These are phyloP conservation scores for Nestor notabilis DNA, from an alignment of 2,113 vertebrate species.

Conservation along the genomic window DNA sequence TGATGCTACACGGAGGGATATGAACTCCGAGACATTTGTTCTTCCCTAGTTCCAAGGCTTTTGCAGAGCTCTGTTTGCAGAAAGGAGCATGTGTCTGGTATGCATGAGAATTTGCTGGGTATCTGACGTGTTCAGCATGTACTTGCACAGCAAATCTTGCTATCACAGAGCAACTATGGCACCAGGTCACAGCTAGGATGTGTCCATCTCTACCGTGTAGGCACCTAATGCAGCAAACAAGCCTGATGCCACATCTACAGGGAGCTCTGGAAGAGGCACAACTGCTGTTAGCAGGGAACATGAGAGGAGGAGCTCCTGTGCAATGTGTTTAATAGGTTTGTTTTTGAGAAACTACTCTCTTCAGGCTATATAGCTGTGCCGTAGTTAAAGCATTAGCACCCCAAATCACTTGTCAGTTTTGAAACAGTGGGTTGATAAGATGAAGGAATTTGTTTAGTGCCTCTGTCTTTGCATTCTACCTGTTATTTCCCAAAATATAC, in stretches of 20 bases:
- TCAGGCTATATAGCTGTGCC: neutral
- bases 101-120: fast-evolving
- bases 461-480: neutral
- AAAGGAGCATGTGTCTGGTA: fast-evolving
- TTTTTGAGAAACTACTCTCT: neutral
- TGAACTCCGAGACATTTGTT: neutral
- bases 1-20: neutral
- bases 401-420: neutral
- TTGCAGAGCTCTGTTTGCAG: neutral
- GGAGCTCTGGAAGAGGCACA: neutral
- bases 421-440: neutral
- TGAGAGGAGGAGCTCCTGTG: neutral
- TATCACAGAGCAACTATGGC: fast-evolving
- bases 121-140: fast-evolving
- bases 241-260: neutral
- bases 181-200: neutral
- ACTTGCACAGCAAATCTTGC: fast-evolving
- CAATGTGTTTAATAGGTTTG: neutral
- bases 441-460: neutral
- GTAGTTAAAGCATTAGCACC: neutral
- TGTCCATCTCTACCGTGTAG: no score
- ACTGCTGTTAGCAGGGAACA: neutral
- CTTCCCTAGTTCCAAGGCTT: neutral
- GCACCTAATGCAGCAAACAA: no score
- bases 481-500: neutral